Evolutionary conservation across 2,797 vertebrate genomes (phyloP).

Genomic region (Anguilla obscura): DNA sequence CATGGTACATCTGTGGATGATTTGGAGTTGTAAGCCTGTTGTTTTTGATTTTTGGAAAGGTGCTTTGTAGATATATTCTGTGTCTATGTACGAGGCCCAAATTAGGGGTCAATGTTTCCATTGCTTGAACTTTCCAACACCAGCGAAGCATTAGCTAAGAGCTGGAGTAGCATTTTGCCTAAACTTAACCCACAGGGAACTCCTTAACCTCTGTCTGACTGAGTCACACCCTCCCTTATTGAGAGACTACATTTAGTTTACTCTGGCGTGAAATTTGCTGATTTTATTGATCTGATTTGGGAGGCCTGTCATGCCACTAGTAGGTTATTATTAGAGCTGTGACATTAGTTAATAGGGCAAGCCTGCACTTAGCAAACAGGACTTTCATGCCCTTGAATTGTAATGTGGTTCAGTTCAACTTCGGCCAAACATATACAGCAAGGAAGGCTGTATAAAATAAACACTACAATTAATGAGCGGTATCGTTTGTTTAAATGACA

Average conservation of each 20-base stretch:
- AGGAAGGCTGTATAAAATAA: no score
- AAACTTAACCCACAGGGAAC: background rate
- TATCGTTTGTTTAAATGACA: no score
- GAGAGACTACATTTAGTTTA: slow-evolving; percentile 1
- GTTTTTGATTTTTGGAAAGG: background rate
- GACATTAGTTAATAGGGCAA: background rate
- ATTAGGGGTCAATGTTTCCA: no score
- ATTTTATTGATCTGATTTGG: background rate
- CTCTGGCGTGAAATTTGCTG: background rate
- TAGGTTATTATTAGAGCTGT: background rate
- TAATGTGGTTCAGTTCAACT: background rate
- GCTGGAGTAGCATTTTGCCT: background rate
- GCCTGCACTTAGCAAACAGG: background rate
- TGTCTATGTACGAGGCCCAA: no score
- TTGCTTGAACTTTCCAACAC: background rate
- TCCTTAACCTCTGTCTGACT: background rate
- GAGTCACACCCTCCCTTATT: background rate
- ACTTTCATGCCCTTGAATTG: background rate
- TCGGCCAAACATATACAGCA: background rate
- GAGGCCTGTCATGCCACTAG: background rate
- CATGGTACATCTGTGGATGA: background rate
- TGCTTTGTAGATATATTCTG: background rate
- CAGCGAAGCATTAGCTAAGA: background rate
- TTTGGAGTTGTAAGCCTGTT: background rate
- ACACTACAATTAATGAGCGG: no score